These are phyloP conservation scores for Morpho helenor DNA, from an alignment of 2,888 invertebrate species.

Conservation along the genomic window DNA sequence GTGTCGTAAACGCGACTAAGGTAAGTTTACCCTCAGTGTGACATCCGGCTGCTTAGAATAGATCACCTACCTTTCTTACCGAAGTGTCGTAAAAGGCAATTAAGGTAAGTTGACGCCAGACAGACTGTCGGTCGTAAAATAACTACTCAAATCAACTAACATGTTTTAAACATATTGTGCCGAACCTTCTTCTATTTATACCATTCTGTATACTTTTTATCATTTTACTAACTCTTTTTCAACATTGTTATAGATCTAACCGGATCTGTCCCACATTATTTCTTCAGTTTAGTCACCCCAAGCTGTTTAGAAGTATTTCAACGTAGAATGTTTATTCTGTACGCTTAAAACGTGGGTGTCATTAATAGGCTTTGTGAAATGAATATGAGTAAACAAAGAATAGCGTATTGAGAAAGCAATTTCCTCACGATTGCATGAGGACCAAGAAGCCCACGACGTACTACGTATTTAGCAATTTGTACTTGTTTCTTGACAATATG, in stretches of 20 bases:
- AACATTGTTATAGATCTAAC: not conserved
- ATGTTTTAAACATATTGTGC: too few species aligned
- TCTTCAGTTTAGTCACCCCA: not conserved
- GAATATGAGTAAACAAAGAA: conserved; percentile 10
- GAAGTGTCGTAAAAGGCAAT: too few species aligned
- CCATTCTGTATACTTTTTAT: too few species aligned
- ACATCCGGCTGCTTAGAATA: too few species aligned
- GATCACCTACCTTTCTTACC: too few species aligned
- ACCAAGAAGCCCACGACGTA: not conserved
- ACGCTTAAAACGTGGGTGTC: not conserved
- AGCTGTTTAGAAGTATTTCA: not conserved
- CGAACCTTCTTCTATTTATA: too few species aligned
- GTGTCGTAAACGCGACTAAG: too few species aligned
- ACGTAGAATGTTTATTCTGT: not conserved
- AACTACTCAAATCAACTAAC: too few species aligned
- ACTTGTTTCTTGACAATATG: not conserved
- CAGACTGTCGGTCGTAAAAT: too few species aligned
- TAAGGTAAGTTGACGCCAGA: too few species aligned
- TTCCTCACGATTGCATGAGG: not conserved
- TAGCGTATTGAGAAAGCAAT: conserved; percentile 9
- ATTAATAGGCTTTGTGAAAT: conserved; percentile 8
- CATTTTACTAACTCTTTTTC: too few species aligned
- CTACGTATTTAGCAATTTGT: not conserved
- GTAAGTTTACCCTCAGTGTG: too few species aligned
- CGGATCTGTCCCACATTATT: not conserved